Base-by-base conservation (phyloP, 1,140 invertebrate species). In the Zaprionus ghesquierei region DNA sequence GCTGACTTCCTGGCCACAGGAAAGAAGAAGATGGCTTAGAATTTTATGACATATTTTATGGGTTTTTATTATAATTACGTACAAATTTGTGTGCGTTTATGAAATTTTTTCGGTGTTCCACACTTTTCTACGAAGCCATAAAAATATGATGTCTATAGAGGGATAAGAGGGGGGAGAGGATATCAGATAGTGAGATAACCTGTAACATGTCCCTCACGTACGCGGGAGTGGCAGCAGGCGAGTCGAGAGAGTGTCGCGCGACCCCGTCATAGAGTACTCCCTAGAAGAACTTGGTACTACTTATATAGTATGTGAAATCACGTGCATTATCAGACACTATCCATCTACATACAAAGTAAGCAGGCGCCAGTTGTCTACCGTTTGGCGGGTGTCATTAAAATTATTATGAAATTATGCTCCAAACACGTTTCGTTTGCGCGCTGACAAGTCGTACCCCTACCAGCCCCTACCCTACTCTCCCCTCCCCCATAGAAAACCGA, bases 41-140 rank as follows among this genome's bases (percentile, higher is more conserved):
- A 71, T 85, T 86, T 73, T 79, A 82, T 79, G 82, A 73, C 71
- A 64, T 63, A 75, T 81, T 89, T 89, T 89, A 90, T 90, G 69
- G 64, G 66, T 71, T 90, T 90, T 82, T 90, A 87, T 89, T 89
- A 71, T 86, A 90, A 89, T 89, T 90, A 90, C 71, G 50, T 69
- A 90, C 74, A 85, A 85, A 89, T 84, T 77, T 89, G 69, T 80
- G 75, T 77, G 78, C 69, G 58, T 72, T 72, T 81, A 64, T 65
- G 75, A 58, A 75, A 64, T 75, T 85, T 87, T 81, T 75, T 66
- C 29, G 76, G 46, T n/a, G 59, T 33, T 66, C 38, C 53, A 35
- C 62, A 64, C 54, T 46, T 68, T 89, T 89, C 86, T 71, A 81
- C 77, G 85, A 89, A 89, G 55, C 50, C 71, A 90, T 89, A 90